Conservation (phyloP, 2,797 vertebrate species). For the Sebastes ruberrimus region DNA sequence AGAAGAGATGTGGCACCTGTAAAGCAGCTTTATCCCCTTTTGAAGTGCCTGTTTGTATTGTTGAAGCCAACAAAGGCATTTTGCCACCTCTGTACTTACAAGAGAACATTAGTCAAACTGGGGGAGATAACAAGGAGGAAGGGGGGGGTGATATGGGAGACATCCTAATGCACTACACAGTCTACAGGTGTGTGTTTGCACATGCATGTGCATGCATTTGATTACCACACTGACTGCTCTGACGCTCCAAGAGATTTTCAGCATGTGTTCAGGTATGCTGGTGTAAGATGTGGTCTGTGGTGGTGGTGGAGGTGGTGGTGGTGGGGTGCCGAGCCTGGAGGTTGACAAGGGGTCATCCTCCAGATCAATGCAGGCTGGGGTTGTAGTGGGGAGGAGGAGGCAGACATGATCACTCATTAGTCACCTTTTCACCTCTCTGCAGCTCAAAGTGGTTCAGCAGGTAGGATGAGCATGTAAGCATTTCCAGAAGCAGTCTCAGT, state of each 20-base stretch:
- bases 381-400: slow-evolving; percentile 47
- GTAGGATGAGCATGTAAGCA: slow-evolving; percentile 44
- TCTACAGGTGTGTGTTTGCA: slow-evolving; percentile 32
- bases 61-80: slow-evolving; percentile 79
- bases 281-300: slow-evolving; percentile 26
- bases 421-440: slow-evolving; percentile 82
- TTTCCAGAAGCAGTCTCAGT: slow-evolving; percentile 28
- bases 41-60: slow-evolving; percentile 84
- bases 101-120: slow-evolving; percentile 72
- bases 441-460: slow-evolving; percentile 62
- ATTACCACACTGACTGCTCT: neutral
- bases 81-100: slow-evolving; percentile 77
- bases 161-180: slow-evolving; percentile 33
- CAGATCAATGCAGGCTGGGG: slow-evolving; percentile 48
- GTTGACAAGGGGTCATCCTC: slow-evolving; percentile 63
- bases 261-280: slow-evolving; percentile 21
- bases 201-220: slow-evolving; percentile 6
- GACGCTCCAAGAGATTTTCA: neutral
- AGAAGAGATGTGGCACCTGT: slow-evolving; percentile 76
- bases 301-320: neutral
- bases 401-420: slow-evolving; percentile 69
- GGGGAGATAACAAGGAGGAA: slow-evolving; percentile 44
- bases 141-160: slow-evolving; percentile 11
- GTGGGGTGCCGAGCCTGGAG: slow-evolving; percentile 34
- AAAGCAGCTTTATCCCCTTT: slow-evolving; percentile 73